Conservation (phyloP, 2,797 vertebrate genomes). For the Betta splendens region DNA sequence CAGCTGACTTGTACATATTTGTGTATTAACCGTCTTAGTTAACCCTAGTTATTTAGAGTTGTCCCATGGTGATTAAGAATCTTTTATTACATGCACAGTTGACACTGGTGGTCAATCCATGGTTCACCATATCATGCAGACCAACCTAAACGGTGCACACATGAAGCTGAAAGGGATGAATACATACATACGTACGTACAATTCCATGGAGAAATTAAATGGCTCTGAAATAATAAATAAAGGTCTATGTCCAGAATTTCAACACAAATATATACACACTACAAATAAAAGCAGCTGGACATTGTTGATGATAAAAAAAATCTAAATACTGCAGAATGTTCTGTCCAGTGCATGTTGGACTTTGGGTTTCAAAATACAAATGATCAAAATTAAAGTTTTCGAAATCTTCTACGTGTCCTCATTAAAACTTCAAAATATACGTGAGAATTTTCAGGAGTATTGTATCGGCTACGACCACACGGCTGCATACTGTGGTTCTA, state of each 20-base stretch:
- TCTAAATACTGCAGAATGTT: constrained; percentile 8
- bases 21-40: no score
- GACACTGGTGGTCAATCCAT: constrained; percentile 82
- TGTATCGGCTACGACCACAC: constrained; percentile 12
- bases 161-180: constrained; percentile 31
- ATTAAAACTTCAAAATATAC: constrained; percentile 3
- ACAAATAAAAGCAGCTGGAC: constrained; percentile 53
- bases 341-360: not conserved
- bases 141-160: constrained; percentile 69
- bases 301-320: constrained; percentile 29
- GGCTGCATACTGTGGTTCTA: constrained; percentile 1
- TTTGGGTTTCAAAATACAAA: constrained; percentile 28
- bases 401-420: constrained; percentile 24
- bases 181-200: constrained; percentile 1
- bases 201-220: constrained; percentile 63
- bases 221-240: constrained; percentile 73
- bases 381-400: constrained; percentile 29
- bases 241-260: constrained; percentile 41
- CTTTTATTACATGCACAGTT: constrained; percentile 69
- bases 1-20: not conserved
- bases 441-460: constrained; percentile 29
- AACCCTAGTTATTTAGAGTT: constrained; percentile 2
- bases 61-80: constrained; percentile 34
- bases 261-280: constrained; percentile 42
- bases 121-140: constrained; percentile 85